Evolutionary conservation across 2,113 vertebrate species (phyloP), one percentile per base, ranked within the genome.

Genomic region (Paratilapia polleni): DNA sequence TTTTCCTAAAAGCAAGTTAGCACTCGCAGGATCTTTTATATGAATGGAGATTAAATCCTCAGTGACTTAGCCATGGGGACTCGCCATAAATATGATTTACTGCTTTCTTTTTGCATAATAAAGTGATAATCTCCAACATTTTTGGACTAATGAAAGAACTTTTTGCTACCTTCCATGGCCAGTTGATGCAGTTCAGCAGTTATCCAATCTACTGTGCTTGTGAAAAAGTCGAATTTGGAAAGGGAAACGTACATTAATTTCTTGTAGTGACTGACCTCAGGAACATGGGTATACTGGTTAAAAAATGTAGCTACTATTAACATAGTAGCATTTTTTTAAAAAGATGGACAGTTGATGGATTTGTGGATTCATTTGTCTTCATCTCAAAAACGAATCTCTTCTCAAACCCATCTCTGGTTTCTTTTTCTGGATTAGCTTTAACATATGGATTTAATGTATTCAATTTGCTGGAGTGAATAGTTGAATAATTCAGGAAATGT

Each of bases 121-220:
- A 88, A 77, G 47, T 62, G 58, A 54, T 81, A 78, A 83, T 78
- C 34, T 10, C 41, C 22, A 68, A 38, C 62, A 83, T 73, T 87
- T 68, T 47, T 56, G 17, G 63, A 36, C 28, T 26, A 75, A 12
- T 78, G 36, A 75, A 80, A 58, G 24, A 66, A 34, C 26, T 2
- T 74, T 62, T 68, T 78, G 6, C 22, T 41, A 5, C 36, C 75
- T 8, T 84, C n/a, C 66, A 52, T 19, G 14, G 49, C 26, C 70
- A 60, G 60, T 36, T 4, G 77, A 43, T 54, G 15, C 60, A 56
- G 3, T 11, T 78, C 38, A 64, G 34, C 24, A 81, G 47, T 38
- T 24, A 63, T 66, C 41, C 43, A 17, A 15, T 17, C 43, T 26
- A 5, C n/a, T 26, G 43, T 12, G n/a, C 76, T 41, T 52, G 2